Conservation (phyloP, 2,797 vertebrate genomes). For the Lacerta viridis region DNA sequence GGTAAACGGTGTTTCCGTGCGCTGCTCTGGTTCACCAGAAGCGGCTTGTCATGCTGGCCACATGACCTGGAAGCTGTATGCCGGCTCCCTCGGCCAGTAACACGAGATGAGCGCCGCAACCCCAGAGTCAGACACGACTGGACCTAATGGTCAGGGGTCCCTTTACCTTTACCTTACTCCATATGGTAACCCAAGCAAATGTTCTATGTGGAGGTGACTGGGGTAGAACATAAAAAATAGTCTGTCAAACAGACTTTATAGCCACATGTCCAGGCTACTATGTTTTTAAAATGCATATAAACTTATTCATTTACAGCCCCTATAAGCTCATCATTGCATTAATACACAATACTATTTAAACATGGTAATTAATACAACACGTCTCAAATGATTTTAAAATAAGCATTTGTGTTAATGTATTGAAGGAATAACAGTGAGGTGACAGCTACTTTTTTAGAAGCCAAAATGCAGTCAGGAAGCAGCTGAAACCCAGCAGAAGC, state of each 20-base stretch:
- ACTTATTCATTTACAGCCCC: background rate
- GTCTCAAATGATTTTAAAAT: slow-evolving; percentile 52
- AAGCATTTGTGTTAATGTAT: slow-evolving; percentile 58
- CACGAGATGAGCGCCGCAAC: too few species aligned
- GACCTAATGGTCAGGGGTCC: too few species aligned
- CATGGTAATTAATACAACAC: too few species aligned
- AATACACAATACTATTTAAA: too few species aligned
- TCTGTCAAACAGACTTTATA: background rate
- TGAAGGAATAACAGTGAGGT: slow-evolving; percentile 61
- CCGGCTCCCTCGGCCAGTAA: too few species aligned
- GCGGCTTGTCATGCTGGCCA: too few species aligned
- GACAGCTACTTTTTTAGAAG: slow-evolving; percentile 66
- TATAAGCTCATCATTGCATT: background rate
- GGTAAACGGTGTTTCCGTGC: too few species aligned
- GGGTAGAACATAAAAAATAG: background rate
- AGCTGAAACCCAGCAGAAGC: slow-evolving; percentile 63
- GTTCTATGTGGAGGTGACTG: background rate
- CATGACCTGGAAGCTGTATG: too few species aligned
- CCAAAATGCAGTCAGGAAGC: slow-evolving; percentile 58
- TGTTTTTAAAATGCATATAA: background rate
- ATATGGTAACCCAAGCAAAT: background rate
- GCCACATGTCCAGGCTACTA: background rate
- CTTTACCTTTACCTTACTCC: too few species aligned
- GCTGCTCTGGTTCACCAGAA: too few species aligned
- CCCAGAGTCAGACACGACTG: too few species aligned